phyloP scores from a whole-genome alignment of 2,888 invertebrate genomes.

The Tyria jacobaeae region DNA sequence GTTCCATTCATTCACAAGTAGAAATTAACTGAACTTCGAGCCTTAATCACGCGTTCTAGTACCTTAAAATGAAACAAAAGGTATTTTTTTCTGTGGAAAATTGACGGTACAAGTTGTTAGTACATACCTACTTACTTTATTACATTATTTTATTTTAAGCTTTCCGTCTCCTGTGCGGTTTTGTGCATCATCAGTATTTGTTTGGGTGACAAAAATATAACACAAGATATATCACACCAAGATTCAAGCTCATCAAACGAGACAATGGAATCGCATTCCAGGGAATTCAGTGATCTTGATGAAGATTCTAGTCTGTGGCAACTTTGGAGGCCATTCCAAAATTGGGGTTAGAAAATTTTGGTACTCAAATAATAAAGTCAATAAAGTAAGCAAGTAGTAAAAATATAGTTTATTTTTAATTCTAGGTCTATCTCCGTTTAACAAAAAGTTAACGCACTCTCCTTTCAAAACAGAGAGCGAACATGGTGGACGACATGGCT shows the following conservation, averaged over 20 bases:
- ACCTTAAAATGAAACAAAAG: conserved; percentile 56
- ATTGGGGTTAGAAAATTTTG: conserved; percentile 62
- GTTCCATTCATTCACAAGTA: conserved; percentile 62
- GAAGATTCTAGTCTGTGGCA: conserved; percentile 60
- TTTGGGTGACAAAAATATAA: conserved; percentile 54
- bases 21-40: conserved; percentile 49
- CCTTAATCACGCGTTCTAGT: conserved; percentile 33
- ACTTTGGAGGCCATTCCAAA: conserved; percentile 65
- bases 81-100: conserved; percentile 36
- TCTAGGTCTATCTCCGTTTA: conserved; percentile 56
- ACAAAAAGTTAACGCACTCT: conserved; percentile 65
- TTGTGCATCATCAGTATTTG: conserved; percentile 58
- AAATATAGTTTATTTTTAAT: conserved; percentile 10
- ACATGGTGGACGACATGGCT: conserved; percentile 52
- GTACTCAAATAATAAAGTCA: background rate
- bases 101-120: background rate
- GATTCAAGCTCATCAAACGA: conserved; percentile 49
- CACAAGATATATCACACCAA: conserved; percentile 42
- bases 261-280: conserved; percentile 49
- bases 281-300: conserved; percentile 52
- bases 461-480: conserved; percentile 60
- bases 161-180: conserved; percentile 55
- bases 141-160: conserved; percentile 43
- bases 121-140: too few species aligned
- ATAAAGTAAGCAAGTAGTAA: background rate